Percentiles rank a stretch among this genome's conserved stretches.
Conservation (phyloP, 2,888 invertebrate genomes). For the Phalera bucephala region DNA sequence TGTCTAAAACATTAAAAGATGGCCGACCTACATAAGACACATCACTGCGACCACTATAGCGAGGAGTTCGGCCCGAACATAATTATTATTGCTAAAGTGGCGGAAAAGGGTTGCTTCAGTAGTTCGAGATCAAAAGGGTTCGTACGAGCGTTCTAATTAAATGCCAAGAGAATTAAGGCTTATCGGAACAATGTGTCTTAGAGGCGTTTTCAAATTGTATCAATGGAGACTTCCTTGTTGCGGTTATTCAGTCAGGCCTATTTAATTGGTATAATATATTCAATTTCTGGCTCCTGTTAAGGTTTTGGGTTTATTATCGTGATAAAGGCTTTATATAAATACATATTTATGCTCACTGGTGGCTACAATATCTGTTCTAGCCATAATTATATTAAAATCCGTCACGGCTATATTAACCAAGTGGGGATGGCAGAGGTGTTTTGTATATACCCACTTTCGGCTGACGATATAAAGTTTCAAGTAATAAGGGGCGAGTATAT, state of each 20-base stretch:
- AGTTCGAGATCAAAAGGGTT: constrained; percentile 29
- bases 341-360: too few relatives aligned
- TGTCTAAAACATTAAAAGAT: not conserved
- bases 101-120: constrained; percentile 28
- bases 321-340: too few relatives aligned
- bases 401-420: too few relatives aligned
- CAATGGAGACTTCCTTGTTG: constrained; percentile 1
- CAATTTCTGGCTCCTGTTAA: too few relatives aligned
- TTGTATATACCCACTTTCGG: too few relatives aligned
- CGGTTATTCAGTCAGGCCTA: not conserved
- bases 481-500: too few relatives aligned
- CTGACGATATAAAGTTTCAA: too few relatives aligned
- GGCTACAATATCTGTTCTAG: too few relatives aligned
- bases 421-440: too few relatives aligned
- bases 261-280: too few relatives aligned
- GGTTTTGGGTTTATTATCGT: too few relatives aligned
- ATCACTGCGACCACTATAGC: constrained; percentile 8
- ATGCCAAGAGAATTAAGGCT: constrained; percentile 17
- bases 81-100: constrained; percentile 27
- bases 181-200: constrained; percentile 16
- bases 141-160: constrained; percentile 20
- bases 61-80: constrained; percentile 12
- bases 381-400: too few relatives aligned
- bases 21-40: not conserved
- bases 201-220: constrained; percentile 12